Conservation (phyloP, 2,113 vertebrate genomes). For the Oncorhynchus clarkii region DNA sequence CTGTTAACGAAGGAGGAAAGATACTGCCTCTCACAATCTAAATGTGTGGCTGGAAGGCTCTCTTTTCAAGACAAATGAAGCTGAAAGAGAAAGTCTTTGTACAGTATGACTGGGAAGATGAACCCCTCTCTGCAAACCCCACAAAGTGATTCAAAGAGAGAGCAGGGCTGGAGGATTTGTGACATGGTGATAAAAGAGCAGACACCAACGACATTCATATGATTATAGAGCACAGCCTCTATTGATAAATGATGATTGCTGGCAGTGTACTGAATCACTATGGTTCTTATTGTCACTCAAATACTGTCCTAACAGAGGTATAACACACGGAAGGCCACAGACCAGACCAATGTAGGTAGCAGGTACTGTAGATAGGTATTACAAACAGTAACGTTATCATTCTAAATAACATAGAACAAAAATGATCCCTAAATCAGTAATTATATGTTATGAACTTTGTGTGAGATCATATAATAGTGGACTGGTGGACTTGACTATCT, state of each 20-base stretch:
- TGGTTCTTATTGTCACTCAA: slow-evolving; percentile 65
- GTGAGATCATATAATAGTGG: neutral
- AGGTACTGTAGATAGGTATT: neutral
- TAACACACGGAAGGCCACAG: slow-evolving; percentile 19
- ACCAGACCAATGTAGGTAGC: slow-evolving; percentile 32
- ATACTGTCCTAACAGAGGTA: slow-evolving; percentile 32
- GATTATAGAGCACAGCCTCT: slow-evolving; percentile 45
- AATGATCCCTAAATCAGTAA: no score
- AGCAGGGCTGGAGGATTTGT: slow-evolving; percentile 5
- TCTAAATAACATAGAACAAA: neutral
- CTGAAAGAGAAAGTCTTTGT: slow-evolving; percentile 23
- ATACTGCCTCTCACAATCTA: slow-evolving; percentile 54
- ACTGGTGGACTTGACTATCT: neutral
- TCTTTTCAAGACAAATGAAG: slow-evolving; percentile 38
- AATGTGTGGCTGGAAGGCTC: slow-evolving; percentile 42
- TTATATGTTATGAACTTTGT: neutral
- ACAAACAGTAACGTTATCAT: neutral
- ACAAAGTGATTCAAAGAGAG: slow-evolving; percentile 8
- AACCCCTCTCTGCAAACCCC: neutral
- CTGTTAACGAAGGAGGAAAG: slow-evolving; percentile 64
- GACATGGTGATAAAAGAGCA: neutral
- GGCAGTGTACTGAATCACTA: slow-evolving; percentile 50
- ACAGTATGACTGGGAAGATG: slow-evolving; percentile 22
- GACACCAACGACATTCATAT: neutral
- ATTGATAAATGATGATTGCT: slow-evolving; percentile 56